Evolutionary conservation across 2,888 invertebrate genomes (phyloP).

Genomic region (Helleia helle): DNA sequence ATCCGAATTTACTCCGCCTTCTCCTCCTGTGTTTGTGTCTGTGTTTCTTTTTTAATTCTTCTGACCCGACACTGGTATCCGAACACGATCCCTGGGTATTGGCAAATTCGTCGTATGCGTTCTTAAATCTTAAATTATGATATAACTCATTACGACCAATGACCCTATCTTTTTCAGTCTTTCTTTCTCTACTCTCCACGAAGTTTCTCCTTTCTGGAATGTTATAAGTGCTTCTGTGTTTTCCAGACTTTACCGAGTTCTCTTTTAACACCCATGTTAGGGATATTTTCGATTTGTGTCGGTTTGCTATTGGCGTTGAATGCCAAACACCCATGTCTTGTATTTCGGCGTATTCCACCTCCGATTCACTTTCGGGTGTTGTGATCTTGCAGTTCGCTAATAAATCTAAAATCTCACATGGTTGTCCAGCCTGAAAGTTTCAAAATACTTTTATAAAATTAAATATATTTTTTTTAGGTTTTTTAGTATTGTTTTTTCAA

Average conservation of each 20-base stretch:
- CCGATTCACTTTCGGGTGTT: conserved; percentile 33
- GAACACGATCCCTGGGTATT: conserved; percentile 40
- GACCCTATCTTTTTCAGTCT: conserved; percentile 40
- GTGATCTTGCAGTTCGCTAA: conserved; percentile 51
- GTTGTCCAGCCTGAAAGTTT: conserved; percentile 24
- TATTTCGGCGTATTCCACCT: conserved; percentile 57
- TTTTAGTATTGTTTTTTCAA: no score
- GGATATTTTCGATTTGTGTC: conserved; percentile 78
- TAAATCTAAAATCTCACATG: conserved; percentile 54
- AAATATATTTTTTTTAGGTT: no score
- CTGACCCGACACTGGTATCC: conserved; percentile 50
- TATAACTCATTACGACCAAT: conserved; percentile 60
- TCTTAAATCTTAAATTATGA: conserved; percentile 60
- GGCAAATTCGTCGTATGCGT: conserved; percentile 56
- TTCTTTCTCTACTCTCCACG: conserved; percentile 33
- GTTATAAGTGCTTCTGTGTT: conserved; percentile 29
- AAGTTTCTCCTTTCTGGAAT: conserved; percentile 31
- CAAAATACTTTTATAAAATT: no score
- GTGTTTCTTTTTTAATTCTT: conserved; percentile 59
- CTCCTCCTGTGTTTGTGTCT: conserved; percentile 65
- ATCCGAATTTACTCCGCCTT: conserved; percentile 76
- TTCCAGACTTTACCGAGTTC: conserved; percentile 57
- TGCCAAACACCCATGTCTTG: conserved; percentile 67
- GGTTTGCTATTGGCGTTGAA: conserved; percentile 55
- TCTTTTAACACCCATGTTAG: conserved; percentile 84